Evolutionary conservation across 2,888 invertebrate genomes (phyloP), one percentile per base, ranked within the genome.

Genomic region (Rhagium mordax): DNA sequence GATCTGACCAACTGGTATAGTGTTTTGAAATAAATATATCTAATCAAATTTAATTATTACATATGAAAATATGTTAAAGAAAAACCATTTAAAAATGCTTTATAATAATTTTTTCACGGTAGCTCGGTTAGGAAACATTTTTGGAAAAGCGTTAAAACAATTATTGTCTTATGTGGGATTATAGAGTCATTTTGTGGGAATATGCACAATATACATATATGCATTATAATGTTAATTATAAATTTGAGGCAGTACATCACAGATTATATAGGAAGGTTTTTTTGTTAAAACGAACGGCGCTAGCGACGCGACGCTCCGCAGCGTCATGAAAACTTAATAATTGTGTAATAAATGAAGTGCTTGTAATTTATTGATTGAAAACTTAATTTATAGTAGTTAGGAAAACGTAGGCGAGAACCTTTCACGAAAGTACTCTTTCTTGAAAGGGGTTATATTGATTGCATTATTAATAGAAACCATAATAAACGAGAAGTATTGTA

Each of bases 291-390:
- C 15, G 55, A 51, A 55, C 55, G 41, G 53, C 57, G 53, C 53
- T 51, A n/a, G 41, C 53, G 67, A 62, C 77, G n/a, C n/a, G 73
- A 72, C 74, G 73, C 74, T 75, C 68, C 70, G 72, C 65, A 74
- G 74, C 72, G 76, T 77, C 75, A 77, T 74, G 77, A 78, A 80
- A 79, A 79, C 80, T 80, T 78, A 79, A 78, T 79, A 80, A 80
- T 80, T 80, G 75, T 74, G 75, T 80, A 77, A 79, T 79, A 79
- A 80, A 80, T 79, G 77, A 80, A 77, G 75, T 76, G 75, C 74
- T 75, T 71, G 77, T 79, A 79, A 78, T 79, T 80, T 80, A 80
- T 80, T 75, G 79, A 80, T 77, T 76, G 74, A 76, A 78, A 78
- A 79, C 71, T 79, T 76, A 79, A 77, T 76, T 77, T 79, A 78